Evolutionary conservation across 2,113 vertebrate species (phyloP).

Genomic region (Heteronetta atricapilla): DNA sequence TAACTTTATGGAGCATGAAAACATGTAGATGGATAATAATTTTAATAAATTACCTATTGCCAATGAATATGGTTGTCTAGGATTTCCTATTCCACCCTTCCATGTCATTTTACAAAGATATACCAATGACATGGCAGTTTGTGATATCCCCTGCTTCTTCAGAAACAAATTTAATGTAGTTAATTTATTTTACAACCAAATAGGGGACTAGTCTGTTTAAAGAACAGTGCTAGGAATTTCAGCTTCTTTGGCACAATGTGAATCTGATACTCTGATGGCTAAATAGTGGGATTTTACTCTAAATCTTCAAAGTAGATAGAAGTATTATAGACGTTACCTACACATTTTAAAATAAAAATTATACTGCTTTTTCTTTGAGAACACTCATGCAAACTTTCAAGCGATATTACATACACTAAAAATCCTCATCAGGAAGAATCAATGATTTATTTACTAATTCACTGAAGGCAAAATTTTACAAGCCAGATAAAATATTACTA

Average conservation of each 20-base stretch:
- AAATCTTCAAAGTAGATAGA: background rate
- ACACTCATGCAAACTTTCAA: constrained; percentile 56
- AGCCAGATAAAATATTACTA: constrained; percentile 54
- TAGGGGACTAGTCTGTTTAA: background rate
- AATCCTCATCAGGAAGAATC: constrained; percentile 54
- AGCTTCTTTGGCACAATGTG: constrained; percentile 1
- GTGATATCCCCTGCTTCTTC: background rate
- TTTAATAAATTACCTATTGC: background rate
- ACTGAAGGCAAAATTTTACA: constrained; percentile 63
- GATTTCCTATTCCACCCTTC: background rate
- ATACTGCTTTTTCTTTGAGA: constrained; percentile 48
- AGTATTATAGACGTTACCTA: constrained; percentile 1
- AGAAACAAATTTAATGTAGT: constrained; percentile 7
- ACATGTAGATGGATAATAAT: background rate
- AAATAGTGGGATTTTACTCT: constrained; percentile 1
- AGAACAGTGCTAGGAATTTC: background rate
- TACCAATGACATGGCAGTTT: background rate
- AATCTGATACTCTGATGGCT: constrained; percentile 14
- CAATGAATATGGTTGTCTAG: background rate
- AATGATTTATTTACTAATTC: constrained; percentile 64
- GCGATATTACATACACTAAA: constrained; percentile 52
- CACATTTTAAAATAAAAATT: constrained; percentile 52
- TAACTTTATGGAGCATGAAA: background rate
- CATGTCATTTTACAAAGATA: background rate
- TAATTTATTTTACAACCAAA: constrained; percentile 11